Conservation (phyloP, 2,888 invertebrate genomes). For the Mycalesis mineus region DNA sequence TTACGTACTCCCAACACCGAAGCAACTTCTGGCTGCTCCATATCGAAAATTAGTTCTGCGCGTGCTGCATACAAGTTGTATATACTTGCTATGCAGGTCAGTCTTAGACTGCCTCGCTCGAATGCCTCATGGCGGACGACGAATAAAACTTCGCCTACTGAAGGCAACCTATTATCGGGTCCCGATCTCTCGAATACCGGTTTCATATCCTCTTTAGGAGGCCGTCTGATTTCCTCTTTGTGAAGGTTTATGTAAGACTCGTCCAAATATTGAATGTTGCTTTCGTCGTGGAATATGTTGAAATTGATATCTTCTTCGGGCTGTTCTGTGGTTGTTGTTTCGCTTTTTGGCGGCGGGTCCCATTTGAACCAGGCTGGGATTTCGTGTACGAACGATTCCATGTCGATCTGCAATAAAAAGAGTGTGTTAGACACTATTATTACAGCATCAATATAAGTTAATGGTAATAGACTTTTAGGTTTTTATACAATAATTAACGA, state of each 20-base stretch:
- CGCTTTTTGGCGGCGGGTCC: constrained; percentile 64
- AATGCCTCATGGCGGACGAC: constrained; percentile 81
- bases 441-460: not conserved
- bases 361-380: constrained; percentile 71
- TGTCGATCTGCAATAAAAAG: constrained; percentile 57
- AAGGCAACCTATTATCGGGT: constrained; percentile 62
- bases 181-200: constrained; percentile 60
- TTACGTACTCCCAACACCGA: constrained; percentile 85
- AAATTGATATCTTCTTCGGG: constrained; percentile 64
- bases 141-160: constrained; percentile 75
- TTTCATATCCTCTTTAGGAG: constrained; percentile 59
- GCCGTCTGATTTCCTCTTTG: constrained; percentile 68
- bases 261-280: constrained; percentile 68
- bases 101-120: constrained; percentile 80
- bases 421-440: not conserved
- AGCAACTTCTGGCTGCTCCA: constrained; percentile 86
- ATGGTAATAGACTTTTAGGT: not conserved
- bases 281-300: constrained; percentile 68
- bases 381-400: constrained; percentile 61
- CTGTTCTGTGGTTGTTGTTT: constrained; percentile 63
- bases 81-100: constrained; percentile 82
- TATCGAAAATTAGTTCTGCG: constrained; percentile 81
- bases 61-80: constrained; percentile 82
- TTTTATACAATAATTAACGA: too few species aligned
- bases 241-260: constrained; percentile 69